A percentile compares a stretch with the other conserved stretches of the same genome.
Conservation (phyloP, 2,888 invertebrate species). For the Drosophila meridionalis region DNA sequence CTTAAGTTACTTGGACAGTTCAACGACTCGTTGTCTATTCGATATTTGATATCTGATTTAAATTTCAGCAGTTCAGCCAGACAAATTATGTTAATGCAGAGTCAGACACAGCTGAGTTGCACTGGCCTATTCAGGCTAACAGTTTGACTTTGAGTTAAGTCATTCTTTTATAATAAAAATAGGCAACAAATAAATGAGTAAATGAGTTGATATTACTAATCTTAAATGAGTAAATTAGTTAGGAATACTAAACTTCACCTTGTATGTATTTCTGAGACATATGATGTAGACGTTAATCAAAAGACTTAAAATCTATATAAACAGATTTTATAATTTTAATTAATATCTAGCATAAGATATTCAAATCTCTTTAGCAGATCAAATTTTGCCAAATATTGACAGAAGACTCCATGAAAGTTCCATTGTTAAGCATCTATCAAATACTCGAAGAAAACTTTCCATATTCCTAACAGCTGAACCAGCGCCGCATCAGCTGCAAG, state of each 20-base stretch:
- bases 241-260: too few relatives aligned
- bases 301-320: too few relatives aligned
- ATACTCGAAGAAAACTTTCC: constrained; percentile 45
- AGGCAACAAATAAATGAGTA: too few relatives aligned
- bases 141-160: background rate
- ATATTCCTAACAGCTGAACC: constrained; percentile 4
- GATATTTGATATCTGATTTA: background rate
- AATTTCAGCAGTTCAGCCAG: background rate
- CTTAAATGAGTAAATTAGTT: too few relatives aligned
- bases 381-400: background rate
- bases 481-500: constrained; percentile 16
- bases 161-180: background rate
- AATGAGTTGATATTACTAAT: too few relatives aligned
- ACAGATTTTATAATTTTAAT: background rate
- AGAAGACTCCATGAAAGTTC: background rate
- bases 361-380: background rate
- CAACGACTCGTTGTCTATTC: background rate
- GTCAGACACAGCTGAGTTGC: background rate
- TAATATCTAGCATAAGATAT: background rate
- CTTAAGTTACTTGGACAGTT: background rate
- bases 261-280: too few relatives aligned
- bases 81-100: background rate
- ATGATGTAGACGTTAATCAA: too few relatives aligned
- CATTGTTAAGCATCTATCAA: background rate
- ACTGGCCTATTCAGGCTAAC: background rate